Base-by-base conservation (phyloP, 2,888 invertebrate species). In the Chorisops tibialis region DNA sequence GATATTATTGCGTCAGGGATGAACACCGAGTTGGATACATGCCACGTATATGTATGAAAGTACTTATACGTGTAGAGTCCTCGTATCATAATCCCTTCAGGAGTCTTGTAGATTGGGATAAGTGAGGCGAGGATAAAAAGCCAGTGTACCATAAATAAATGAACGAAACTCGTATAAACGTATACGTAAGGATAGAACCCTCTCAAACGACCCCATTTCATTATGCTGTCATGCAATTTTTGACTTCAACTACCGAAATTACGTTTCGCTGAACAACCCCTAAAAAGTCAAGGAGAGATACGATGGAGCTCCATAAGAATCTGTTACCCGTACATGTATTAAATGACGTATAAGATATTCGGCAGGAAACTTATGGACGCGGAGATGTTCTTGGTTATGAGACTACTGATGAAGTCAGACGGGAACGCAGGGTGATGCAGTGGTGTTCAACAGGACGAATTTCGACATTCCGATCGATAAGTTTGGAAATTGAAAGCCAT, bases 161-260 rank as follows among this genome's bases (percentile, higher is more conserved):
- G 52, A 39, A 54, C 41, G 41, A 54, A n/a, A 39, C 41, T 30
- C 9, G 22, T 54, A 22, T n/a, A n/a, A n/a, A n/a, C 39, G 21
- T 41, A 54, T 11, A 38, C 48, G n/a, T 30, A 3, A 21, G 22
- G 24, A 35, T 35, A 35, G 35, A 19, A 22, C 41, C 19, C n/a
- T 24, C 41, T 19, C 52, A 35, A 24, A 41, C 41, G 22, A 21
- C 7, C 22, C 41, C 52, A 54, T 41, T 54, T 54, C 35, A 54
- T 54, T 54, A 39, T 41, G 39, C 52, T 54, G 52, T 41, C 52
- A 39, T 54, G 52, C 52, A 54, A 21, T 54, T 54, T 54, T 54
- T 54, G 52, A 52, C 38, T 50, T 35, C 16, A 14, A 30, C 35
- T 50, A 30, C 11, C 11, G 24, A 35, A 50, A 35, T 50, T 35